Conservation (phyloP, 2,888 invertebrate genomes). For the Imbricaverruca yamaguchii region DNA sequence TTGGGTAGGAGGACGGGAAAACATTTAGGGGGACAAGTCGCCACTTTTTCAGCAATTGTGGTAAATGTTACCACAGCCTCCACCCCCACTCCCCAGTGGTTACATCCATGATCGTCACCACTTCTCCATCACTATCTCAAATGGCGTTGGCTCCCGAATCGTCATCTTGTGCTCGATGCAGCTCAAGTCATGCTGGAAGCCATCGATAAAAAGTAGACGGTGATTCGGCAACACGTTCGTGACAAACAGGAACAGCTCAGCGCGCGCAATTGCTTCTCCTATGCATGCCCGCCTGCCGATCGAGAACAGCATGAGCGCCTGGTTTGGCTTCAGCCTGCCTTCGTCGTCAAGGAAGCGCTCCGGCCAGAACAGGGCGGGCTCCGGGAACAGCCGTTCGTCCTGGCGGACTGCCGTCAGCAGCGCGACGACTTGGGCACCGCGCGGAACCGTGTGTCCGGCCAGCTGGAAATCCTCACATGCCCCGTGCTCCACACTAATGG, state of each 20-base stretch:
- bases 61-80: too few relatives aligned
- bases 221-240: conserved; percentile 21
- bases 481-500: conserved; percentile 24
- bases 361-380: conserved; percentile 25
- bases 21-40: too few relatives aligned
- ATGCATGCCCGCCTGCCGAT: conserved; percentile 24
- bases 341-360: conserved; percentile 21
- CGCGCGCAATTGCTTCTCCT: conserved; percentile 22
- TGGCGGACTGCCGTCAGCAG: conserved; percentile 26
- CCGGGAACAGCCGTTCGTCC: conserved; percentile 22
- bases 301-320: conserved; percentile 23
- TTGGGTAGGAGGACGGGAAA: too few relatives aligned
- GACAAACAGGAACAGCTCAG: conserved; percentile 25
- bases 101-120: too few relatives aligned
- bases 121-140: not conserved
- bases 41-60: too few relatives aligned
- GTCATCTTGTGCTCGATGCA: not conserved
- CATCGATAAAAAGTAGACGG: not conserved
- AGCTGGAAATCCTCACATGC: conserved; percentile 23
- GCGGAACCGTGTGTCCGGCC: conserved; percentile 25
- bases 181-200: conserved; percentile 16
- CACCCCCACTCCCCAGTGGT: too few relatives aligned
- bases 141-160: not conserved
- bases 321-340: conserved; percentile 21
- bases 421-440: conserved; percentile 25